phyloP scores from a whole-genome alignment of 2,888 invertebrate genomes.

The Andrena fulva region DNA sequence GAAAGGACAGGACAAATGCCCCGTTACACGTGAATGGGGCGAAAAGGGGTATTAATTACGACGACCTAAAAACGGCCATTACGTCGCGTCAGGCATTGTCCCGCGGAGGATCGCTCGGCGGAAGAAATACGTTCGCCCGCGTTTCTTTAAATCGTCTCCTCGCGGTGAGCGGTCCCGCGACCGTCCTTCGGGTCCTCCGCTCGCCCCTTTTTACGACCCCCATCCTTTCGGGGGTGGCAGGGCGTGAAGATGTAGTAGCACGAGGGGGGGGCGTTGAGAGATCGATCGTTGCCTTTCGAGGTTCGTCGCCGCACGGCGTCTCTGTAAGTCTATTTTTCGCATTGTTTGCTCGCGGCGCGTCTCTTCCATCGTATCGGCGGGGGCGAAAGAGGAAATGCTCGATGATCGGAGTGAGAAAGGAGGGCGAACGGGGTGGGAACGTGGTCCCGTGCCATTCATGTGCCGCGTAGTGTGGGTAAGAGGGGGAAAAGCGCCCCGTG shows the following conservation, averaged over 20 bases:
- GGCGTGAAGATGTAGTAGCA: background rate
- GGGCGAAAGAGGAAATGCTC: background rate
- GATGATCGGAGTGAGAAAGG: background rate
- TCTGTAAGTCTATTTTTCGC: slow-evolving; percentile 68
- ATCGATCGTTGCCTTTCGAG: slow-evolving; percentile 69
- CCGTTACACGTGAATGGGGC: background rate
- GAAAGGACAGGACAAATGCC: background rate
- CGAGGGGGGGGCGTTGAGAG: slow-evolving; percentile 36
- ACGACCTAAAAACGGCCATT: slow-evolving; percentile 8
- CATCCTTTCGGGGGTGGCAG: background rate
- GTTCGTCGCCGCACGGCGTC: slow-evolving; percentile 60
- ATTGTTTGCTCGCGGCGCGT: slow-evolving; percentile 64
- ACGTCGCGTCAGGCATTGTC: slow-evolving; percentile 10
- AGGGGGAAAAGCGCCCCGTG: slow-evolving; percentile 21
- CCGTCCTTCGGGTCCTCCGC: background rate
- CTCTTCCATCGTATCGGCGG: slow-evolving; percentile 19
- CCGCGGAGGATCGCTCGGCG: background rate
- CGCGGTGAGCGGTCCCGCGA: background rate
- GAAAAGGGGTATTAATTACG: slow-evolving; percentile 30
- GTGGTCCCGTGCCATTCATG: background rate
- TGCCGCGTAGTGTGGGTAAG: background rate
- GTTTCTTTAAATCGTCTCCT: slow-evolving; percentile 2
- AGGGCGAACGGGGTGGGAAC: background rate
- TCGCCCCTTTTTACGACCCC: background rate
- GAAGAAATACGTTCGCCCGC: slow-evolving; percentile 4